These are phyloP conservation scores for cattle (Bos taurus) DNA, from an alignment of 2,113 vertebrate genomes.

Conservation along the genomic window DNA sequence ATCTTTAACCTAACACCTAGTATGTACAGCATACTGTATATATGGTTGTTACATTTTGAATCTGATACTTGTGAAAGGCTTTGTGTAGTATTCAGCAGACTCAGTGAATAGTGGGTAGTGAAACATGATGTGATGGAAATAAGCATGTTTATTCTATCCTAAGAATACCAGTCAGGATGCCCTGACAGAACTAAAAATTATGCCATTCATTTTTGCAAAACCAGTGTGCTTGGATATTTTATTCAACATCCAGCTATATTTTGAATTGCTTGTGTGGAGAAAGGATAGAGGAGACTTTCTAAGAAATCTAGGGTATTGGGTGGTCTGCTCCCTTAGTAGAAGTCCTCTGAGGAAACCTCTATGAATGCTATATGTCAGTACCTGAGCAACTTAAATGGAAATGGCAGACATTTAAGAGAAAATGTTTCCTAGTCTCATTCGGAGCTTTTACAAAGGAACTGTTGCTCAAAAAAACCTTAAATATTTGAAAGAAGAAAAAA, in stretches of 20 bases:
- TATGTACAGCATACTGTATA: background rate
- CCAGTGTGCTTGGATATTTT: background rate
- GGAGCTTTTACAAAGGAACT: background rate
- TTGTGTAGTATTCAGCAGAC: background rate
- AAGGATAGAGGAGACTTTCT: background rate
- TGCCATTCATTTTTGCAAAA: background rate
- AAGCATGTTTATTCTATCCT: background rate
- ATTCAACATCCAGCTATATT: background rate
- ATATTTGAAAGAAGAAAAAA: background rate
- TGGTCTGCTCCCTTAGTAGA: background rate
- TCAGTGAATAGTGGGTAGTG: background rate
- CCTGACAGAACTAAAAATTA: background rate
- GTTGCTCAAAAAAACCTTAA: background rate
- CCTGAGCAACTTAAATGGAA: background rate
- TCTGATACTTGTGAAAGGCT: background rate
- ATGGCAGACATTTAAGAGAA: background rate
- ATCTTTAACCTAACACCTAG: background rate
- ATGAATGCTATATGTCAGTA: background rate
- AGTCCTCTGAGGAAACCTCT: background rate
- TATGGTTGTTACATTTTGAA: background rate
- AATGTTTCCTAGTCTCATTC: background rate
- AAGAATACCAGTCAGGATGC: background rate
- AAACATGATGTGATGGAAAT: background rate
- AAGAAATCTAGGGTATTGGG: background rate
- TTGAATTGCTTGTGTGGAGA: background rate